phyloP scores from a whole-genome alignment of 2,888 invertebrate species.

The Sialis fuliginosa region DNA sequence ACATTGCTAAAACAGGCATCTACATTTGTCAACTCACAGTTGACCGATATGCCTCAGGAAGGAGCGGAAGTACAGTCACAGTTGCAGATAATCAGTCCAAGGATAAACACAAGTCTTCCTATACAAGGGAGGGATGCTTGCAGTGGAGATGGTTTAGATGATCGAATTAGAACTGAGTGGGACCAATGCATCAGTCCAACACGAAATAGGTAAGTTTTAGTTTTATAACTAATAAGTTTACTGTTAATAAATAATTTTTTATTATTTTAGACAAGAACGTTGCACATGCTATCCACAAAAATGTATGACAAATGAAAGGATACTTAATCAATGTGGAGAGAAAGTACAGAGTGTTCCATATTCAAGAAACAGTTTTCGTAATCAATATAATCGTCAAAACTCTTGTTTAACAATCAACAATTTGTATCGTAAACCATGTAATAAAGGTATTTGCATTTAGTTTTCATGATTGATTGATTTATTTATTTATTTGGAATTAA shows the following conservation, averaged over 20 bases:
- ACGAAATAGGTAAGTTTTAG: too few relatives aligned
- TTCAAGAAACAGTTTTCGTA: background rate
- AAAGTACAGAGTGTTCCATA: background rate
- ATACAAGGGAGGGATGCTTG: background rate
- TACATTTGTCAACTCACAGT: background rate
- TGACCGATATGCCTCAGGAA: background rate
- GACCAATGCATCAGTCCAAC: conserved; percentile 1
- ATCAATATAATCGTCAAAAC: background rate
- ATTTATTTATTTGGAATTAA: too few relatives aligned
- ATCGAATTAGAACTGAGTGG: conserved; percentile 2
- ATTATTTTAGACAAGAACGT: background rate
- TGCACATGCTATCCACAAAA: conserved; percentile 2
- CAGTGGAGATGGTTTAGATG: background rate
- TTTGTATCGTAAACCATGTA: too few relatives aligned
- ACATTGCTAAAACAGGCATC: conserved; percentile 1
- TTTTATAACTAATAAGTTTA: too few relatives aligned
- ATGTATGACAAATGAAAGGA: background rate
- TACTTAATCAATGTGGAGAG: background rate
- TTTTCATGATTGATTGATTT: too few relatives aligned
- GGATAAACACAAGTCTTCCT: background rate
- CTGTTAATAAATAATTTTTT: background rate
- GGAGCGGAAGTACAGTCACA: too few relatives aligned
- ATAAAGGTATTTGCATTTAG: too few relatives aligned
- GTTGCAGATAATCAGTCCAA: background rate
- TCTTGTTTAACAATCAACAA: background rate